Conservation (phyloP, 2,797 vertebrate species). For the Catostomus latipinnis region DNA sequence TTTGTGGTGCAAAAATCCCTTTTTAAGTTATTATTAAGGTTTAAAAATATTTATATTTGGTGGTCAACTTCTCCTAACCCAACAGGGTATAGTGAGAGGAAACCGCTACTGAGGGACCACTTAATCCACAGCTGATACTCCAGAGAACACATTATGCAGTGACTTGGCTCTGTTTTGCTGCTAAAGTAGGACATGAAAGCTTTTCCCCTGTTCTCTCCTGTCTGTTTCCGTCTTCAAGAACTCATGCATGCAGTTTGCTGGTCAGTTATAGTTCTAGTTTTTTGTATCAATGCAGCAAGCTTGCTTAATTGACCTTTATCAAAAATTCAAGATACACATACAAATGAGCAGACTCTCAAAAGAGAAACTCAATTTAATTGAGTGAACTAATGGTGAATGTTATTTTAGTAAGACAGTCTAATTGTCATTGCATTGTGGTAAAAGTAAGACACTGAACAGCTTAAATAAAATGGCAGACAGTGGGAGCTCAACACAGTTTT, state of each 20-base stretch:
- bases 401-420: too few relatives aligned
- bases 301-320: not conserved
- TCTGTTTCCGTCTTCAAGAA: slow-evolving; percentile 19
- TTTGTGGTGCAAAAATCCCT: slow-evolving; percentile 44
- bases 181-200: slow-evolving; percentile 68
- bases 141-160: slow-evolving; percentile 70
- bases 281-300: slow-evolving; percentile 36
- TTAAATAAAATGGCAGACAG: too few relatives aligned
- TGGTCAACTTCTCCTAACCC: slow-evolving; percentile 57
- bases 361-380: too few relatives aligned
- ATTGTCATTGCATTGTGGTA: too few relatives aligned
- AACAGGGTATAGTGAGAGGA: slow-evolving; percentile 55
- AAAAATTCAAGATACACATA: slow-evolving; percentile 37
- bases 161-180: slow-evolving; percentile 66
- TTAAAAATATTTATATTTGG: slow-evolving; percentile 61
- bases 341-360: slow-evolving; percentile 5
- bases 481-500: too few relatives aligned
- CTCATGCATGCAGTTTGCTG: slow-evolving; percentile 55
- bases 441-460: too few relatives aligned
- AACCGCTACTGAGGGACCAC: slow-evolving; percentile 68
- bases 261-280: slow-evolving; percentile 45
- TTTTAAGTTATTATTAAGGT: slow-evolving; percentile 64
- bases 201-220: slow-evolving; percentile 51
- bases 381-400: too few relatives aligned
- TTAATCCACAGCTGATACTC: slow-evolving; percentile 66